A percentile compares a stretch with the other conserved stretches of the same genome.
These are phyloP conservation scores for Perca flavescens DNA, from an alignment of 2,113 vertebrate genomes.

Conservation along the genomic window DNA sequence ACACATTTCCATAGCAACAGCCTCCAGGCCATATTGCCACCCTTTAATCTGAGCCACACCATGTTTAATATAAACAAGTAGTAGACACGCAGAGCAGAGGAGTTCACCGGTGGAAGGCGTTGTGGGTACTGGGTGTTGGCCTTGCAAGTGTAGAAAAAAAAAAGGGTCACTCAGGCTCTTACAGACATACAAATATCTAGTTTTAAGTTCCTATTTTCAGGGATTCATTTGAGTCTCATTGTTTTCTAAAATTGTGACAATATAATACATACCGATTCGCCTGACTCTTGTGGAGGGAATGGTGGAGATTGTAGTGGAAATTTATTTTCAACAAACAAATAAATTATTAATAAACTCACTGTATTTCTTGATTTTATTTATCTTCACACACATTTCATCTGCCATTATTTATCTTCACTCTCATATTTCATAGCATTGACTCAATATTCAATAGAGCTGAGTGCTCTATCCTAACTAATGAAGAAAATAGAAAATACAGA, in stretches of 20 bases:
- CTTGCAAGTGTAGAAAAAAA: not conserved
- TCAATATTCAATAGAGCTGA: slow-evolving; percentile 41
- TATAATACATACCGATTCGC: not conserved
- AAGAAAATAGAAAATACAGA: slow-evolving; percentile 15
- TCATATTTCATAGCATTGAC: slow-evolving; percentile 52
- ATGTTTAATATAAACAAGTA: slow-evolving; percentile 84
- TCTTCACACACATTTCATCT: slow-evolving; percentile 15
- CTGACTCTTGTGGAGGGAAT: not conserved
- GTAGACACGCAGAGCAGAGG: slow-evolving; percentile 53
- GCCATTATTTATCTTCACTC: slow-evolving; percentile 52
- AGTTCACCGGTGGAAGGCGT: slow-evolving; percentile 36
- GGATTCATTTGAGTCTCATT: not conserved
- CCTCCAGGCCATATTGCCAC: slow-evolving; percentile 82
- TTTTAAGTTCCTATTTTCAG: not conserved
- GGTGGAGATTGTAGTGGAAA: not conserved
- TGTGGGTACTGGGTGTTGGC: slow-evolving; percentile 12
- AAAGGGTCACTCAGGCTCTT: not conserved
- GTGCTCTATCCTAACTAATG: slow-evolving; percentile 12
- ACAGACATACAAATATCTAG: not conserved
- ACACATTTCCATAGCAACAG: slow-evolving; percentile 87
- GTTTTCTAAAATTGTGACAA: not conserved
- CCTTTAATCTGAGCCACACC: slow-evolving; percentile 83
- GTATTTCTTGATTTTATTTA: slow-evolving; percentile 5
- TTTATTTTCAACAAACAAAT: not conserved
- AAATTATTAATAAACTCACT: not conserved